Conservation (phyloP, 37 sponge, comb jelly and placozoan genomes). For the Sycon ciliatum region DNA sequence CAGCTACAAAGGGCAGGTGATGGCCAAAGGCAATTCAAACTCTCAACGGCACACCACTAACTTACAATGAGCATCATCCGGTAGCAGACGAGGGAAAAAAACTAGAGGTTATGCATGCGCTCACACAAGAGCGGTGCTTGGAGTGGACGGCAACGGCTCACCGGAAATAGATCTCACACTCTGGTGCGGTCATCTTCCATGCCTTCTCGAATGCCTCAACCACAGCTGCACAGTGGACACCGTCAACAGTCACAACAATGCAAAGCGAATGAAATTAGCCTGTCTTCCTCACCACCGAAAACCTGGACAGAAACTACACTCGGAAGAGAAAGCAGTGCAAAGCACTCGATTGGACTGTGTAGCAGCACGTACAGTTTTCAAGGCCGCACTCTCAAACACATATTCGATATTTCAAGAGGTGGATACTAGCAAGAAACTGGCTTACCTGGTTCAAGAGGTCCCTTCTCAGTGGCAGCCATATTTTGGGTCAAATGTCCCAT, state of each 20-base stretch:
- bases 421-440: neutral
- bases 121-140: slow-evolving; percentile 8
- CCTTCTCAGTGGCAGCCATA: slow-evolving; percentile 54
- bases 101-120: no score
- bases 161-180: slow-evolving; percentile 55
- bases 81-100: no score
- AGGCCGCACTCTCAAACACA: neutral
- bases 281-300: neutral
- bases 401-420: neutral
- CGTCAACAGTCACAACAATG: no score
- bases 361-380: no score
- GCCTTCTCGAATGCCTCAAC: slow-evolving; percentile 75
- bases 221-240: slow-evolving; percentile 53
- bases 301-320: neutral
- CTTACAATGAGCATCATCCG: no score
- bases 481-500: slow-evolving; percentile 49
- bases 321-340: no score
- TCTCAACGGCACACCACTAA: no score
- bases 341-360: no score
- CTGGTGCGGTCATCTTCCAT: slow-evolving; percentile 61
- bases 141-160: slow-evolving; percentile 5
- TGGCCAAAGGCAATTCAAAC: no score
- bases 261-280: no score
- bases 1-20: no score
- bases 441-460: slow-evolving; percentile 54